A percentile compares a stretch with the other conserved stretches of the same genome.
Evolutionary conservation across 2,888 invertebrate species (phyloP).

Genomic region (Drosophila anomelani): DNA sequence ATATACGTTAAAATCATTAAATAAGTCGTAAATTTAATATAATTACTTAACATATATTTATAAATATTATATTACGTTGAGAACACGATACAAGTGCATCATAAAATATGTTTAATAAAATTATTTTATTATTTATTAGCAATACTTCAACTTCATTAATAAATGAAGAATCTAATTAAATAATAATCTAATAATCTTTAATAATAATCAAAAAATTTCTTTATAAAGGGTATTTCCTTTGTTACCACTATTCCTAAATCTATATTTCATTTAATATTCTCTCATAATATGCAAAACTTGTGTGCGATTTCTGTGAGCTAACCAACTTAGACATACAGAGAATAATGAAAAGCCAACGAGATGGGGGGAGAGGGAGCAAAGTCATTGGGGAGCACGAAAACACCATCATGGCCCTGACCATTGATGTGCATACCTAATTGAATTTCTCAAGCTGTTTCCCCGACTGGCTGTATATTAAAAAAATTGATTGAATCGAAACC

Average conservation of each 20-base stretch:
- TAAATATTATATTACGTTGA: background rate
- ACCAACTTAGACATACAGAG: slow-evolving; percentile 10
- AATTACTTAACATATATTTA: too few species aligned
- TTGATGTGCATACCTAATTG: slow-evolving; percentile 56
- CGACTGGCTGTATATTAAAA: slow-evolving; percentile 21
- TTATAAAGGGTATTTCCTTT: background rate
- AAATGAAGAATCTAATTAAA: too few species aligned
- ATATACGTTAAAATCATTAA: background rate
- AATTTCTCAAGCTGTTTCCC: slow-evolving; percentile 55
- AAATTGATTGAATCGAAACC: slow-evolving; percentile 47
- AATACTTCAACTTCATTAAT: too few species aligned
- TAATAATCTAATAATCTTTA: too few species aligned
- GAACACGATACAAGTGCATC: background rate
- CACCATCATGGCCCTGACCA: slow-evolving; percentile 20
- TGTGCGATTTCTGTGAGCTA: slow-evolving; percentile 9
- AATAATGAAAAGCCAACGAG: slow-evolving; percentile 7
- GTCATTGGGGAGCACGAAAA: background rate
- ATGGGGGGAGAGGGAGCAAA: background rate
- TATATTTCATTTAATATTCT: background rate
- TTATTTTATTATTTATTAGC: too few species aligned
- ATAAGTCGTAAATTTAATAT: too few species aligned
- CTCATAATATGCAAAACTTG: slow-evolving; percentile 18
- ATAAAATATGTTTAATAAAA: background rate
- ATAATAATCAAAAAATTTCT: background rate
- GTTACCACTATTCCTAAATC: background rate